Base-by-base conservation (phyloP, 2,113 vertebrate species). In the Ellobius talpinus region DNA sequence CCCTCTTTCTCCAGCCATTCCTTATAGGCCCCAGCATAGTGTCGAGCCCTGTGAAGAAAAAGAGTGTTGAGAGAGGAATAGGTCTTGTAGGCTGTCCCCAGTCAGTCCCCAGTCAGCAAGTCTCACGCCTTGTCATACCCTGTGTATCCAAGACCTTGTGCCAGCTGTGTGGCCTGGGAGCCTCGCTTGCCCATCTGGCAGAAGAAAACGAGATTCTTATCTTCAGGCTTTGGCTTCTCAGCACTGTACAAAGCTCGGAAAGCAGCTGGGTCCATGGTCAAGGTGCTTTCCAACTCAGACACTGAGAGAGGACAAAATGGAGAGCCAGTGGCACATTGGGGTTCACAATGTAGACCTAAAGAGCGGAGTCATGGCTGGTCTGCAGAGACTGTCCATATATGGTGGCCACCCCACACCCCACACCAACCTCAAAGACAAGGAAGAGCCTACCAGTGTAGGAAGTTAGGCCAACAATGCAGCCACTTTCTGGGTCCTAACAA, bases 201-300 rank as follows among this genome's bases (percentile, higher is more conserved):
- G 97, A 99, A 98, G 97, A 99, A 99, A 89, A 99, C 90, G 77
- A 99, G 95, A 52, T 99, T 97, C n/a, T 98, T 93, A 5, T 98
- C 96, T 24, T 99, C 98, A 77, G 92, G 19, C 19, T 66, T 87
- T 0, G 99, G 99, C 93, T 99, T 99, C 58, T 96, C 91, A 1
- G 98, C 97, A 0, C 98, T 98, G 52, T 98, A 99, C 84, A 98
- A 98, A 9, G 97, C 92, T 95, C 98, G 97, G 93, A 99, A 99
- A 12, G 97, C 98, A 50, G 98, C 98, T 31, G 98, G 96, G 29
- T 98, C 97, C 98, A 99, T 96, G 63, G 96, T 81, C 93, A 99
- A 95, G 66, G 98, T 99, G 31, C 58, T 93, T 45, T 98, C 98
- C 52, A 99, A 91, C 65, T 97, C 93, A 1, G 98, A 96, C 95